Base-by-base conservation (phyloP, 2,888 invertebrate genomes). In the Nysson spinosus region DNA sequence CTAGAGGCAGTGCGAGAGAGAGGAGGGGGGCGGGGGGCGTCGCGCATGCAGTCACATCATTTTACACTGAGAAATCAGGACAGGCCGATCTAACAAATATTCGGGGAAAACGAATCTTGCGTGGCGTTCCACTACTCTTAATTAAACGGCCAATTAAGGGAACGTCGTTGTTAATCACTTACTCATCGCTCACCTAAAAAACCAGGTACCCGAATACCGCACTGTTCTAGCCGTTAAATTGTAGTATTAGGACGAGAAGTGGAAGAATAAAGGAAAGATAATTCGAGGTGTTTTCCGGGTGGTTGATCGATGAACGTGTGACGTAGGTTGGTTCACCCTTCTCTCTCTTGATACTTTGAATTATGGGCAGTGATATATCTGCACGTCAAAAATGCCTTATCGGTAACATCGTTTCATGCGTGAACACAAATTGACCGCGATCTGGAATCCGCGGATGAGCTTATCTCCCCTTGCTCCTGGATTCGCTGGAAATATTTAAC, bases 121-220 rank as follows among this genome's bases (percentile, higher is more conserved):
- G 72, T 75, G 68, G 72, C 71, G 62, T 19, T 58, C 42, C 44
- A 47, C 51, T 51, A 64, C 49, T 72, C 61, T 73, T 73, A 72
- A 73, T 73, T 73, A 75, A 73, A 64, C 76, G 76, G 58, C 72
- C 76, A 73, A 73, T 73, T 73, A 73, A 72, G 68, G 35, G 39
- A 44, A 20, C 17, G 26, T 35, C 4, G 47, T 75, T 72, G 75
- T 73, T 75, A 63, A 73, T 72, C 68, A 68, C 6, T 39, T 56
- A 42, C 49, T 52, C 61, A 47, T 55, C 58, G 72, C 28, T 16
- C 39, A 42, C 60, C 24, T 49, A 56, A 54, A n/a, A 62, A 61
- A 50, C 56, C 19, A 60, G 37, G 60, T 42, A 54, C 35, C 24
- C 16, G 44, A 28, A 26, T 42, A 46, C 37, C 14, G 35, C 19